phyloP scores from a whole-genome alignment of 2,113 vertebrate genomes.

The Aythya baeri region DNA sequence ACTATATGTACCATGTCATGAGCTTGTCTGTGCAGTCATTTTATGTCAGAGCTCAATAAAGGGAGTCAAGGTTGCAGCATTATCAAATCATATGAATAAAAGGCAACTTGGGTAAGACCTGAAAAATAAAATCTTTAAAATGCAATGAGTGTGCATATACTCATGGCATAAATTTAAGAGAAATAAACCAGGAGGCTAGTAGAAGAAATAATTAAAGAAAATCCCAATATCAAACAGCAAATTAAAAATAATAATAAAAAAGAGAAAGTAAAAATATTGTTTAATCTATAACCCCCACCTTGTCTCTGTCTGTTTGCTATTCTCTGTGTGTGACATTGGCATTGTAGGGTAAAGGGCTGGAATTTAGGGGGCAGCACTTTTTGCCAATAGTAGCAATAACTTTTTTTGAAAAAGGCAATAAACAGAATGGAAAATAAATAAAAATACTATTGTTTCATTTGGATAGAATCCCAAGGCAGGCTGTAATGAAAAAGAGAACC shows the following conservation, averaged over 20 bases:
- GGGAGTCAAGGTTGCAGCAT: not conserved
- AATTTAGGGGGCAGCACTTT: not conserved
- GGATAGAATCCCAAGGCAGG: not conserved
- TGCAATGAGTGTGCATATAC: not conserved
- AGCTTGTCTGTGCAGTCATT: not conserved
- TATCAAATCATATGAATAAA: not conserved
- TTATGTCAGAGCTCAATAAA: not conserved
- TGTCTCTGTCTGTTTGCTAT: not conserved
- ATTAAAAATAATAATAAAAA: not conserved
- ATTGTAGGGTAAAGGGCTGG: not conserved
- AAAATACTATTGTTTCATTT: not conserved
- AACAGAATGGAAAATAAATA: conserved; percentile 28
- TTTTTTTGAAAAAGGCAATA: not conserved
- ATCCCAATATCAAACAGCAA: not conserved
- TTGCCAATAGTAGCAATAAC: not conserved
- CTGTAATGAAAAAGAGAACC: not conserved
- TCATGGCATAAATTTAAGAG: not conserved
- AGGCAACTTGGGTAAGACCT: not conserved
- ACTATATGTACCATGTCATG: not conserved
- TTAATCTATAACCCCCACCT: not conserved
- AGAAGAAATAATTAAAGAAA: not conserved
- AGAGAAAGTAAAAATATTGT: not conserved
- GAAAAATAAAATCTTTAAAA: not conserved
- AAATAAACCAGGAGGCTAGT: not conserved
- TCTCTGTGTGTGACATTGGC: not conserved